These are phyloP conservation scores for Drosophila lutescens DNA, from an alignment of 2,888 invertebrate genomes.

Conservation along the genomic window DNA sequence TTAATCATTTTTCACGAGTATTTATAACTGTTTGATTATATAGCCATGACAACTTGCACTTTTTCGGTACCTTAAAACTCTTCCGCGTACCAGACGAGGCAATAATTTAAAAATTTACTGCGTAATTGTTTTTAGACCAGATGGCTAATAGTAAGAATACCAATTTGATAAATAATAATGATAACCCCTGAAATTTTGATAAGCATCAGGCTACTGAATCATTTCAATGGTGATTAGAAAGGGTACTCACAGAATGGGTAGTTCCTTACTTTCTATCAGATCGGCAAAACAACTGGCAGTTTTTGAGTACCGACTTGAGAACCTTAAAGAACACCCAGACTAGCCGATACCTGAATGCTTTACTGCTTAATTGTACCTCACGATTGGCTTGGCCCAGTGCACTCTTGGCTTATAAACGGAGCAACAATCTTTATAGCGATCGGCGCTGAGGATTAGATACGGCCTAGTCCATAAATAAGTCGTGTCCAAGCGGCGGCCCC, in stretches of 20 bases:
- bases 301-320: not conserved
- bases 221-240: not conserved
- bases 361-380: slow-evolving; percentile 13
- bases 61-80: slow-evolving; percentile 3
- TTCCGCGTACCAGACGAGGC: slow-evolving; percentile 8
- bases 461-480: slow-evolving; percentile 51
- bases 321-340: not conserved
- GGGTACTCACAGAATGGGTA: not conserved
- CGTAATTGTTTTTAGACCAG: slow-evolving; percentile 3
- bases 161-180: not conserved
- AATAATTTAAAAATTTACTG: slow-evolving; percentile 13
- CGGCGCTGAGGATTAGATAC: slow-evolving; percentile 48
- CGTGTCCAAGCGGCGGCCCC: not conserved
- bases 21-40: slow-evolving; percentile 7
- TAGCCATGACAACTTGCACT: slow-evolving; percentile 25
- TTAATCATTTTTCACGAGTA: not conserved
- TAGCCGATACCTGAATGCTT: slow-evolving; percentile 15
- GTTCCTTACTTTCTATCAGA: not conserved
- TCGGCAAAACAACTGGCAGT: not conserved
- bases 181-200: not conserved
- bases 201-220: slow-evolving; percentile 1
- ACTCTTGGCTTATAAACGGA: slow-evolving; percentile 23
- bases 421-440: slow-evolving; percentile 53
- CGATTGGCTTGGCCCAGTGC: slow-evolving; percentile 5
- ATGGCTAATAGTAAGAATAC: not conserved